These are phyloP conservation scores for Helicoverpa zea DNA, from an alignment of 1,140 invertebrate species.

Conservation along the genomic window DNA sequence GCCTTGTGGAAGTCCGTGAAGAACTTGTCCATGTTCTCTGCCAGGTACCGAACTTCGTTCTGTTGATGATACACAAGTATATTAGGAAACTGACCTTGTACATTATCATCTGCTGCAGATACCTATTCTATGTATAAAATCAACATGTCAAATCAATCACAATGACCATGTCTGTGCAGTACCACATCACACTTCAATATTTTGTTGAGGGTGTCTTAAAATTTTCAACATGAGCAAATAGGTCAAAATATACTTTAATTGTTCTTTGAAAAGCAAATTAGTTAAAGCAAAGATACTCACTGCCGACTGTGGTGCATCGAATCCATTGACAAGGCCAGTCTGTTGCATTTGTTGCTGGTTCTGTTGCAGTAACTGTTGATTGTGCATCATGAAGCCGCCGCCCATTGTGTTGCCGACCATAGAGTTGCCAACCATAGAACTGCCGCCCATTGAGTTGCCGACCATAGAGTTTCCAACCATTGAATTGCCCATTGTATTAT, in stretches of 20 bases:
- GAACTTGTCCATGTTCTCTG: slow-evolving; percentile 88
- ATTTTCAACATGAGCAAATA: too few relatives aligned
- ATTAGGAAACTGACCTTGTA: not conserved
- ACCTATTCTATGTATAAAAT: too few relatives aligned
- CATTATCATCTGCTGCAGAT: too few relatives aligned
- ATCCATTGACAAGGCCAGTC: slow-evolving; percentile 73
- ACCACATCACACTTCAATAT: too few relatives aligned
- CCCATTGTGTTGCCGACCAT: slow-evolving; percentile 50
- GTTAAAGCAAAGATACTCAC: slow-evolving; percentile 61
- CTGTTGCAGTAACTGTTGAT: slow-evolving; percentile 67
- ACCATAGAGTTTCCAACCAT: slow-evolving; percentile 32
- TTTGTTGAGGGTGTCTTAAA: too few relatives aligned
- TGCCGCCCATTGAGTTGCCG: slow-evolving; percentile 43
- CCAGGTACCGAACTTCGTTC: slow-evolving; percentile 81
- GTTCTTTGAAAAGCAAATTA: not conserved
- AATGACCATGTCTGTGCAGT: too few relatives aligned
- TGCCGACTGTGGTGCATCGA: slow-evolving; percentile 70
- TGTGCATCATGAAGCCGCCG: slow-evolving; percentile 70
- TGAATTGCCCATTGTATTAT: not conserved
- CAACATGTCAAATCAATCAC: too few relatives aligned
- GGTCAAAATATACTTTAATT: too few relatives aligned
- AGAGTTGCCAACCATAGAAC: slow-evolving; percentile 48
- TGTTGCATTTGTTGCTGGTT: slow-evolving; percentile 69
- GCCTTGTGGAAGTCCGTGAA: slow-evolving; percentile 88
- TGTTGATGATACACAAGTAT: slow-evolving; percentile 46